Conservation (phyloP, 1,140 invertebrate species). For the Neodiprion virginianus region DNA sequence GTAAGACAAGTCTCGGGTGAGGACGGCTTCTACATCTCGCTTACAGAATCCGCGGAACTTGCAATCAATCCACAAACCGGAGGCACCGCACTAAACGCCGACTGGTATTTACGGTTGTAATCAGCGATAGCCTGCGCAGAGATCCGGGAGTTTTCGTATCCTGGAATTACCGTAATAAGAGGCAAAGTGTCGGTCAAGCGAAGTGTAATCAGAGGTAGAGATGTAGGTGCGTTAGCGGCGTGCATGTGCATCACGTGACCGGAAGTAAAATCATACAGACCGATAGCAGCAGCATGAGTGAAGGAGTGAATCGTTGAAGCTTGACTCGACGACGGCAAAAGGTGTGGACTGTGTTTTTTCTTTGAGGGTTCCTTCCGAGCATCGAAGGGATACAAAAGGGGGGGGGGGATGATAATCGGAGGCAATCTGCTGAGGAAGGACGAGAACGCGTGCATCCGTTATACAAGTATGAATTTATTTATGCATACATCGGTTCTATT, state of each 20-base stretch:
- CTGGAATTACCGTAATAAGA: slow-evolving; percentile 7
- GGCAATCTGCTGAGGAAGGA: neutral
- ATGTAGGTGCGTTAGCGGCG: neutral
- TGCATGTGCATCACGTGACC: neutral
- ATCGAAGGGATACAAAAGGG: neutral
- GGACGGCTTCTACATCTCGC: neutral
- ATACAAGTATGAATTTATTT: neutral
- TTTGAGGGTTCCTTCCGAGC: neutral
- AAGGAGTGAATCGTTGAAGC: neutral
- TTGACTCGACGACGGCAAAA: neutral
- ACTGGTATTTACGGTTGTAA: neutral
- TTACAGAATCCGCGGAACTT: neutral
- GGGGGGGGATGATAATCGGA: neutral
- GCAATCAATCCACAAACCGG: neutral
- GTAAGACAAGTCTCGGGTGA: neutral
- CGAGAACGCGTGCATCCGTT: neutral
- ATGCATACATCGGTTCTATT: neutral
- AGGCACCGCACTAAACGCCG: neutral
- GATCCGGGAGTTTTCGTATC: neutral
- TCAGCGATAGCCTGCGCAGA: neutral
- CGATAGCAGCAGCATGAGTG: neutral
- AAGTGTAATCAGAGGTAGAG: neutral
- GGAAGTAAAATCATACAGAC: neutral
- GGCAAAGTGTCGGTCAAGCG: neutral
- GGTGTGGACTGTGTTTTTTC: neutral